Evolutionary conservation across 2,113 vertebrate species (phyloP), one percentile per base, ranked within the genome.

Genomic region (Corvus cornix): DNA sequence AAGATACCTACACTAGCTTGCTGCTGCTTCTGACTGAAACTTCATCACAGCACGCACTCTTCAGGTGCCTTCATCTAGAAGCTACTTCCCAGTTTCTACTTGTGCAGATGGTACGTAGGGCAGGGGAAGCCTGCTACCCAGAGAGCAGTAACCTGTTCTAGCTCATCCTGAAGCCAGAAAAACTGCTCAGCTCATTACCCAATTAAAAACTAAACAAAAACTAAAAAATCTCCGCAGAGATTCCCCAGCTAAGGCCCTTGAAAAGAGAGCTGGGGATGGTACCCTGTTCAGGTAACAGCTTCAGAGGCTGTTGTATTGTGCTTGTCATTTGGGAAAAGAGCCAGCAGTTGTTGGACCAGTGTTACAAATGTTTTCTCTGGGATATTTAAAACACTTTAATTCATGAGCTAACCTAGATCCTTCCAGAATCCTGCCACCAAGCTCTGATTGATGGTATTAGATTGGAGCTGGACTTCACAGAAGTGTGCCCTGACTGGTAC

Each of bases 211-310:
- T 7, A 95, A 97, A 97, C 58, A 93, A 96, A 95, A 96, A 89
- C 77, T 86, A 97, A 97, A 96, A 96, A 96, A 90, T 82, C 90
- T 96, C 96, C 80, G 63, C 53, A 96, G 94, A 97, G 97, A 97
- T 97, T 89, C 97, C 97, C 97, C 97, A 97, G 97, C 97, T 74
- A 96, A 97, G 95, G 95, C 97, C 97, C 94, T 96, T 89, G 62
- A 35, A 55, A 95, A 96, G 95, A 98, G 95, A 97, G 97, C 97
- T 96, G 86, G 92, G 92, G 94, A 94, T 78, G 97, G 97, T 95
- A 97, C 96, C 97, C 95, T 97, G 97, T 98, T 97, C 97, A 98
- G 97, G 97, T 97, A 98, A 98, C 98, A 98, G 98, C 97, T 96
- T 96, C 91, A 93, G 88, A 98, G 96, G 98, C 98, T 98, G 97